Evolutionary conservation across 2,113 vertebrate genomes (phyloP), one percentile per base, ranked within the genome.

Genomic region (Chionomys nivalis): DNA sequence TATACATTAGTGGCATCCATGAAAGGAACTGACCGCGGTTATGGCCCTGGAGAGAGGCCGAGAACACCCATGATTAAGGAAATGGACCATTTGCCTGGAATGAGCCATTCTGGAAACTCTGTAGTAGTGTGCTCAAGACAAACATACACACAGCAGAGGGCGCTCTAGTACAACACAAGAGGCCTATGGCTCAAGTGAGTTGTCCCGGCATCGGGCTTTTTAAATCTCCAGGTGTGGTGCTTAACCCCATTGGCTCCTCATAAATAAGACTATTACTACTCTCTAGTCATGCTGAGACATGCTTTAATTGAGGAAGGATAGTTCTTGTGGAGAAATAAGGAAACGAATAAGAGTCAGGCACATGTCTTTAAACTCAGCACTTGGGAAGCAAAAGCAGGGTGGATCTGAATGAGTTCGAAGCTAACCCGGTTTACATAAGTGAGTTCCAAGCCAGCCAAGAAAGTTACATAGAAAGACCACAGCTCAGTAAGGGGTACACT

Each of bases 61-160:
- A 61, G 36, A 23, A 28, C 8, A 58, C 11, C 5, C 26, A 23
- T 6, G 17, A n/a, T 23, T 39, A 72, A 78, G 42, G 7, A 44
- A 10, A 33, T 16, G 24, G 8, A 23, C 14, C 7, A 16, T 88
- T 94, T 75, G 36, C 8, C 24, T 76, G 39, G 47, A 79, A 85
- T 10, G 13, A 91, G 8, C 23, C 42, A 75, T 83, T 91, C 78
- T 58, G 19, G 65, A 14, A 26, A 33, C 77, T 14, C 19, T 23
- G 9, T 39, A 39, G 36, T 33, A 44, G 42, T 87, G 36, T 63
- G 90, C 47, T 31, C 21, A 87, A 76, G 55, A 85, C 58, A 44
- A 61, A 55, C 55, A 78, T 39, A 33, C 19, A 10, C 42, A 81
- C 95, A 93, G 95, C 82, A 97, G 97, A 95, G 96, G 97, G 96